phyloP scores from a whole-genome alignment of 1,140 invertebrate genomes.

The Drosophila kohkoa region DNA sequence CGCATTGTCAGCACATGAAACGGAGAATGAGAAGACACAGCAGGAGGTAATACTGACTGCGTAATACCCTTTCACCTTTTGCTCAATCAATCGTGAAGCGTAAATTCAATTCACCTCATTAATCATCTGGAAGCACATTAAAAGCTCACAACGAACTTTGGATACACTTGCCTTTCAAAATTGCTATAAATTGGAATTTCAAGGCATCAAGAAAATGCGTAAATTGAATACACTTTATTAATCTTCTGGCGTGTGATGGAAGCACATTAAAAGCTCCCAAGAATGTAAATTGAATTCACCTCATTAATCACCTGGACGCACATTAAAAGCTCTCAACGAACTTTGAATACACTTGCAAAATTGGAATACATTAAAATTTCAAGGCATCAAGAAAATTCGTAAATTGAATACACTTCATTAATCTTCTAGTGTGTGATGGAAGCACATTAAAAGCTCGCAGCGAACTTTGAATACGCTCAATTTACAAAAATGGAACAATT shows the following conservation, averaged over 20 bases:
- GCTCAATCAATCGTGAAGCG: conserved; percentile 12
- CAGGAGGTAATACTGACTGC: conserved; percentile 11
- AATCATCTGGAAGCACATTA: conserved; percentile 8
- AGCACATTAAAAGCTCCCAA: too few species aligned
- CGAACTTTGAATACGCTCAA: conserved; percentile 1
- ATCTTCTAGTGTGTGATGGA: not conserved
- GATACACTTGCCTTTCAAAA: too few species aligned
- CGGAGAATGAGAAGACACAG: not conserved
- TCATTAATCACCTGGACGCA: not conserved
- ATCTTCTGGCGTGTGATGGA: conserved; percentile 1
- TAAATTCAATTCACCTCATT: conserved; percentile 36
- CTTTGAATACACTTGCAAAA: not conserved
- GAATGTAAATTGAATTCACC: conserved; percentile 35
- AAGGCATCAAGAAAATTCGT: not conserved
- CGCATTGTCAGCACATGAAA: conserved; percentile 1
- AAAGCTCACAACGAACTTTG: conserved; percentile 5
- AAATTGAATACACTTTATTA: conserved; percentile 34
- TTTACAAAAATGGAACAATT: not conserved
- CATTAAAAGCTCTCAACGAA: conserved; percentile 9
- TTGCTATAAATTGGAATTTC: too few species aligned
- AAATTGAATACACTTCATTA: conserved; percentile 35
- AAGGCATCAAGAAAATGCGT: not conserved
- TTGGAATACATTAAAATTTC: too few species aligned
- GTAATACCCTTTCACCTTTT: conserved; percentile 54
- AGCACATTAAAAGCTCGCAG: not conserved